phyloP scores from a whole-genome alignment of 2,888 invertebrate genomes.

The Vannuccia rotundouncinata region DNA sequence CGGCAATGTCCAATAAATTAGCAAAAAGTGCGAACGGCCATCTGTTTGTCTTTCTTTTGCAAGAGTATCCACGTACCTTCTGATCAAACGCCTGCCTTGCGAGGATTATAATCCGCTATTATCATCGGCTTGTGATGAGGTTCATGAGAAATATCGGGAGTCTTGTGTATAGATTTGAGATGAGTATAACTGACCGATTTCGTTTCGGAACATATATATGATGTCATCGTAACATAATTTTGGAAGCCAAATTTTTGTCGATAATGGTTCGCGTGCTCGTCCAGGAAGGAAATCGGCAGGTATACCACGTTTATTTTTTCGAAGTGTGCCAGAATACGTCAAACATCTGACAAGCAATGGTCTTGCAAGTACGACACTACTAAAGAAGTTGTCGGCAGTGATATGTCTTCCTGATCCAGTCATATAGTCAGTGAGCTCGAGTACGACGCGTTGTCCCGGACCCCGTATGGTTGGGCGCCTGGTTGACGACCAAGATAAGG shows the following conservation, averaged over 20 bases:
- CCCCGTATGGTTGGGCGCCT: conserved; percentile 7
- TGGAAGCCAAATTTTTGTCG: conserved; percentile 14
- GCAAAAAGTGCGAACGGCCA: conserved; percentile 22
- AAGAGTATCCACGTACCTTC: background rate
- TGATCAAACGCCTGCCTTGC: conserved; percentile 30
- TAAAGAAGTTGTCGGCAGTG: conserved; percentile 36
- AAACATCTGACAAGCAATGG: background rate
- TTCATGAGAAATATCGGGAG: conserved; percentile 5
- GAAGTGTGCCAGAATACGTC: conserved; percentile 16
- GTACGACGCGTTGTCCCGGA: background rate
- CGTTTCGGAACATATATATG: conserved; percentile 24
- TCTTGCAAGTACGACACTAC: background rate
- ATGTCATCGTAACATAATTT: conserved; percentile 7
- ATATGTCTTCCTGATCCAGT: conserved; percentile 31
- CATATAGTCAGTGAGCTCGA: conserved; percentile 27
- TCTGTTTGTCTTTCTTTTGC: conserved; percentile 30
- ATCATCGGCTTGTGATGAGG: conserved; percentile 3
- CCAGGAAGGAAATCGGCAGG: conserved; percentile 20
- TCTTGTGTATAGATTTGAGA: conserved; percentile 10
- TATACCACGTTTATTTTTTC: conserved; percentile 17
- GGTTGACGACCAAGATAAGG: conserved; percentile 22
- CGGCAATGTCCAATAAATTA: background rate
- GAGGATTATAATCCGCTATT: conserved; percentile 5
- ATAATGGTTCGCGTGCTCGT: conserved; percentile 15
- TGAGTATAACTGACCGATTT: conserved; percentile 3